A percentile compares a stretch with the other conserved stretches of the same genome.
phyloP scores from a whole-genome alignment of 1,140 invertebrate genomes.

The Augochlora pura region DNA sequence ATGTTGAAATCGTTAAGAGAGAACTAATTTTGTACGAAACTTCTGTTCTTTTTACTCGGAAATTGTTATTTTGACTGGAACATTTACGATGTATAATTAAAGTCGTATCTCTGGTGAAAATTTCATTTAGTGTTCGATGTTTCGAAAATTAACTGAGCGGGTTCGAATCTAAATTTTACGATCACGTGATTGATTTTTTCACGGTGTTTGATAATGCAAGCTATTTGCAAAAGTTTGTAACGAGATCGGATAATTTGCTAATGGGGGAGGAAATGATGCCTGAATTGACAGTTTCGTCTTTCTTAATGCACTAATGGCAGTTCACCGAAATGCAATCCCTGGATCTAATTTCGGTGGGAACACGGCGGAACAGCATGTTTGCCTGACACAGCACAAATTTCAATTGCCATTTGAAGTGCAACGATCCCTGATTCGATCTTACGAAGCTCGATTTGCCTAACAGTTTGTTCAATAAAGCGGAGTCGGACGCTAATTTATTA shows the following conservation, averaged over 20 bases:
- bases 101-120: too few species aligned
- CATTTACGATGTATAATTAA: too few species aligned
- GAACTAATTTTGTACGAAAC: too few species aligned
- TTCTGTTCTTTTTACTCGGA: too few species aligned
- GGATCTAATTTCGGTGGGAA: conserved; percentile 12
- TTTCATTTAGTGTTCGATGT: too few species aligned
- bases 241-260: background rate
- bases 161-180: too few species aligned
- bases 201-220: too few species aligned
- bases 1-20: too few species aligned
- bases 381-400: conserved; percentile 16
- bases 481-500: background rate
- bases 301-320: conserved; percentile 9
- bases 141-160: too few species aligned
- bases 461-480: background rate
- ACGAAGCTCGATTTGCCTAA: background rate
- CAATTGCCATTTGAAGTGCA: conserved; percentile 17
- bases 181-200: too few species aligned
- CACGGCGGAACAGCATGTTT: conserved; percentile 10
- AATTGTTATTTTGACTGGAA: too few species aligned
- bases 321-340: background rate
- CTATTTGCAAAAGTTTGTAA: background rate
- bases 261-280: background rate
- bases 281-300: background rate
- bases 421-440: conserved; percentile 10